phyloP scores from a whole-genome alignment of 2,888 invertebrate genomes.

The Netelia virgata region DNA sequence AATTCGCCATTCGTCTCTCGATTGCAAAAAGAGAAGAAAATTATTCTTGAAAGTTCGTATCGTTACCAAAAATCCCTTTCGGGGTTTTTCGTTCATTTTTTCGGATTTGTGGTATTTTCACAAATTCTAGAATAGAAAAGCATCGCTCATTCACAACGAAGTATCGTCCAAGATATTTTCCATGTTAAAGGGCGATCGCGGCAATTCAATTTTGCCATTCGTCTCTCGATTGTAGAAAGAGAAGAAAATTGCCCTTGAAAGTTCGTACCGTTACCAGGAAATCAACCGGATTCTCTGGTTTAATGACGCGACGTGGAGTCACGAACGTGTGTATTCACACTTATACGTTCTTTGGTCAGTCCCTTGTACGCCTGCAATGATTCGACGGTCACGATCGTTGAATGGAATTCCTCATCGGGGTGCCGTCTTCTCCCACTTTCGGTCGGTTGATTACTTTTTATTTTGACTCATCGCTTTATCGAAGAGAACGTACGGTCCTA shows the following conservation, averaged over 20 bases:
- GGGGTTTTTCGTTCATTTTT: neutral
- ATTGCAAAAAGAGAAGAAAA: neutral
- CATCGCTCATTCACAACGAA: too few relatives aligned
- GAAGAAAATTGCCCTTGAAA: slow-evolving; percentile 13
- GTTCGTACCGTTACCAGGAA: slow-evolving; percentile 23
- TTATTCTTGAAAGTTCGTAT: slow-evolving; percentile 15
- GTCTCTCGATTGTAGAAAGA: neutral
- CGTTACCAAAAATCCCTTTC: too few relatives aligned
- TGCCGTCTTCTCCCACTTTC: slow-evolving; percentile 9
- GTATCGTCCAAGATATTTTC: too few relatives aligned
- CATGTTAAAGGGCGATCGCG: too few relatives aligned
- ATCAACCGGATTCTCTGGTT: slow-evolving; percentile 10
- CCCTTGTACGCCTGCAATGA: slow-evolving; percentile 17
- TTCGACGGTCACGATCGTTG: slow-evolving; percentile 23
- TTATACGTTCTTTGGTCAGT: slow-evolving; percentile 5
- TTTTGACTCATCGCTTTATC: slow-evolving; percentile 44
- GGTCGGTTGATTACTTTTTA: too few relatives aligned
- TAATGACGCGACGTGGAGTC: slow-evolving; percentile 38
- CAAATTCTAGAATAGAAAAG: neutral
- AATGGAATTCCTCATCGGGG: slow-evolving; percentile 8
- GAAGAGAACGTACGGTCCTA: neutral
- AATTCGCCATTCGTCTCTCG: too few relatives aligned
- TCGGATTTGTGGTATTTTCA: neutral
- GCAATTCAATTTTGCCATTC: too few relatives aligned
- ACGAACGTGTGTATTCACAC: neutral